Evolutionary conservation across 2,113 vertebrate genomes (phyloP), one percentile per base, ranked within the genome.

Genomic region (Pteropus alecto): DNA sequence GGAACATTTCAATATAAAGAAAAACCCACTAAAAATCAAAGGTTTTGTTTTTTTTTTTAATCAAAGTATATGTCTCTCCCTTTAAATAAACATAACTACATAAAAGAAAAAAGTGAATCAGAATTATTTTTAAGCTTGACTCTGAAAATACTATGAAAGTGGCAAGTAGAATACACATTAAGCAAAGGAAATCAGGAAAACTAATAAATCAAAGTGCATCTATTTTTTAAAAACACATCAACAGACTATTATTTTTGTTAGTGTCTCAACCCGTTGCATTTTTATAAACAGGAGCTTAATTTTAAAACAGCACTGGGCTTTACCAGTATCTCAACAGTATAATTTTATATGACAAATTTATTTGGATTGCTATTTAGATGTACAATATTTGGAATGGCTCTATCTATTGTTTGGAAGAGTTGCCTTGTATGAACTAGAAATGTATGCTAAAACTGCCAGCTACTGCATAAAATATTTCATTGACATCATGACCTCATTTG

Each of bases 381-480:
- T 87, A 95, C 97, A 76, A 56, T 92, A 90, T 71, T 96, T 97
- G 48, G 10, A 83, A 94, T 94, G 65, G 38, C n/a, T 91, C 30
- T 12, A 3, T 93, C 56, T 88, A 77, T 35, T 94, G 60, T 96
- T 97, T 97, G 94, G 18, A 89, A 93, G 70, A 38, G 16, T 77
- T 95, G 92, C 19, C 26, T 60, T 94, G 43, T 30, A 74, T 79
- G 67, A 95, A 96, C 93, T 76, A 77, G 2, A 70, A 38, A 84
- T 18, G 1, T 41, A 48, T 2, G 18, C 35, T 92, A 11, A 97
- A 93, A 96, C 70, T 90, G 35, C 10, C 21, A 96, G 28, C 28
- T 67, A 58, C 2, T 85, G 13, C 7, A 91, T 41, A 81, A 96
- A 97, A 76, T 74, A 94, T 92, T 97, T 97, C 87, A 96, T 97